phyloP scores from a whole-genome alignment of 92 coral and sea anemone species.

The Anthopleura xanthogrammica region DNA sequence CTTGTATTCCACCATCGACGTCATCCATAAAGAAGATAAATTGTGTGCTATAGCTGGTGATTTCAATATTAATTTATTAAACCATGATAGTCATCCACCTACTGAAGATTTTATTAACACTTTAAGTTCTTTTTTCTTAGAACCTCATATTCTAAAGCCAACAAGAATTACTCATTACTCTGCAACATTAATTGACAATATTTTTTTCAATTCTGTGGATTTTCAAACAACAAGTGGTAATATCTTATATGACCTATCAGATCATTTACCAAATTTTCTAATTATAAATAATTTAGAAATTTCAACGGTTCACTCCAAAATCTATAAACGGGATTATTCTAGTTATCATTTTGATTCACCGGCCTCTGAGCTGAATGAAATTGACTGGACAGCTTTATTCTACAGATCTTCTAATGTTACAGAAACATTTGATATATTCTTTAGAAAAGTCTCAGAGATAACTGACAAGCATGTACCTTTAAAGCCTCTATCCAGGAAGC shows the following conservation, averaged over 20 bases:
- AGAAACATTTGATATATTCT: background rate
- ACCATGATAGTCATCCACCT: constrained; percentile 40
- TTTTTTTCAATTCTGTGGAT: constrained; percentile 36
- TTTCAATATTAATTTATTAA: constrained; percentile 33
- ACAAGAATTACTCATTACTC: constrained; percentile 36
- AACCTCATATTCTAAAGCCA: constrained; percentile 40
- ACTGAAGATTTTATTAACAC: constrained; percentile 54
- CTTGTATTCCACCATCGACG: constrained; percentile 30
- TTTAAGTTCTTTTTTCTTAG: constrained; percentile 17
- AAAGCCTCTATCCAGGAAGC: background rate
- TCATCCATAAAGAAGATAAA: constrained; percentile 35
- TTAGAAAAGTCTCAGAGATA: background rate
- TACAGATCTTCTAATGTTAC: background rate
- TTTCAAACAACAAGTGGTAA: constrained; percentile 37
- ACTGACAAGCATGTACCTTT: background rate
- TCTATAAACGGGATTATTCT: constrained; percentile 48
- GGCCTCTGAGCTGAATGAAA: background rate
- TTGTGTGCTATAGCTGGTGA: constrained; percentile 47
- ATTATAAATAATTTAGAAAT: constrained; percentile 36
- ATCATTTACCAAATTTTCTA: constrained; percentile 44
- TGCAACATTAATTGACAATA: constrained; percentile 37
- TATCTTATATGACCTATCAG: constrained; percentile 29
- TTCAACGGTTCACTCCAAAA: constrained; percentile 29
- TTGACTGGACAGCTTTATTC: constrained; percentile 3
- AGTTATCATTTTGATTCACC: background rate